Conservation (phyloP, 2,113 vertebrate species). For the Atlantisia rogersi region DNA sequence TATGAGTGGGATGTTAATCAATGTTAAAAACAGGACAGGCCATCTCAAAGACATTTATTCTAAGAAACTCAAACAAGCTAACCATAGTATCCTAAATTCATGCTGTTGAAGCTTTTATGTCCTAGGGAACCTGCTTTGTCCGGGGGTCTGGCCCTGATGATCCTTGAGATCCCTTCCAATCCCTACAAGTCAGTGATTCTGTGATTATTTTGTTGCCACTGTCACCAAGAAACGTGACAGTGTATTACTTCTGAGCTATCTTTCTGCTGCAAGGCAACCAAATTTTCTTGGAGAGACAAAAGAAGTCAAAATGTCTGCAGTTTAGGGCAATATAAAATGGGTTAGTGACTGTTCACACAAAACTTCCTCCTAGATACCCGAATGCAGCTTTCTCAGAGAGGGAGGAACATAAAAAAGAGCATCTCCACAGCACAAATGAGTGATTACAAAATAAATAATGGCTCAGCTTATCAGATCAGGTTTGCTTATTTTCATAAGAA, state of each 20-base stretch:
- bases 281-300: neutral
- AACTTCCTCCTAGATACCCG: neutral
- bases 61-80: neutral
- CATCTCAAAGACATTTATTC: neutral
- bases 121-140: no score
- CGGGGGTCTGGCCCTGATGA: no score
- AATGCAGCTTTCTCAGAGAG: neutral
- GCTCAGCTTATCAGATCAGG: conserved; percentile 24
- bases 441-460: conserved; percentile 32
- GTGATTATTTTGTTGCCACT: neutral
- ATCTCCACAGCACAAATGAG: conserved; percentile 2
- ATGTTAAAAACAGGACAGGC: neutral
- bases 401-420: neutral
- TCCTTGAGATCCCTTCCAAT: no score
- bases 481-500: conserved; percentile 47
- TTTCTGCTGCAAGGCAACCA: neutral
- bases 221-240: neutral
- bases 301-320: neutral
- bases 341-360: neutral
- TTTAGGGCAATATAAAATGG: neutral
- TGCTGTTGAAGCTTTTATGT: neutral
- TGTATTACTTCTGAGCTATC: neutral
- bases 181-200: no score
- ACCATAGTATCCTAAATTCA: neutral
- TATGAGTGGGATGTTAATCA: neutral